Evolutionary conservation across 2,888 invertebrate species (phyloP).

Genomic region (Cephus nigrinus): DNA sequence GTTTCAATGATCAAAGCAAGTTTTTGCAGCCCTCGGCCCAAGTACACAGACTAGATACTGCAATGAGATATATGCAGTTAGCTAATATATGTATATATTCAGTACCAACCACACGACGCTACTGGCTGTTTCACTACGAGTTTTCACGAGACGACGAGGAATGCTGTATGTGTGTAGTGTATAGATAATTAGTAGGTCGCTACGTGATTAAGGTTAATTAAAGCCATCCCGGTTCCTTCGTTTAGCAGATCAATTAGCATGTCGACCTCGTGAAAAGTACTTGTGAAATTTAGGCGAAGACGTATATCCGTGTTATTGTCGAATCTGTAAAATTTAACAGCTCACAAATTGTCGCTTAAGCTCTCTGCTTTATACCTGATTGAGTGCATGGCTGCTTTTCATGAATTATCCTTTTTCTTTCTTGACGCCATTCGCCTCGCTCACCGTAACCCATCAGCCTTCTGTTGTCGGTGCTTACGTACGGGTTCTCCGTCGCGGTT

Average conservation of each 20-base stretch:
- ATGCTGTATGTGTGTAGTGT: background rate
- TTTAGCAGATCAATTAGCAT: constrained; percentile 33
- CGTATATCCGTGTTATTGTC: background rate
- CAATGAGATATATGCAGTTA: background rate
- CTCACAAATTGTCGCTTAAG: background rate
- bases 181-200: constrained; percentile 52
- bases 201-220: constrained; percentile 49
- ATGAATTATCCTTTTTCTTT: background rate
- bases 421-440: background rate
- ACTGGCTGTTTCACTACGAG: background rate
- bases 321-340: background rate
- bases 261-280: background rate
- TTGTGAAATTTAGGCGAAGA: background rate
- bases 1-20: constrained; percentile 42
- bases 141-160: background rate
- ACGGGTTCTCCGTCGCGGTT: constrained; percentile 23
- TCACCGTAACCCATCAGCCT: background rate
- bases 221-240: constrained; percentile 33
- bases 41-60: background rate
- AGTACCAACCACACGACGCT: background rate
- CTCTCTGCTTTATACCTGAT: background rate
- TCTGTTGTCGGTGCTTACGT: background rate
- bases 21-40: constrained; percentile 28
- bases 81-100: background rate
- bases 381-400: background rate